Percentiles rank a stretch among this genome's conserved stretches.
Evolutionary conservation across 2,888 invertebrate species (phyloP).

Genomic region (Leistus spinibarbis): DNA sequence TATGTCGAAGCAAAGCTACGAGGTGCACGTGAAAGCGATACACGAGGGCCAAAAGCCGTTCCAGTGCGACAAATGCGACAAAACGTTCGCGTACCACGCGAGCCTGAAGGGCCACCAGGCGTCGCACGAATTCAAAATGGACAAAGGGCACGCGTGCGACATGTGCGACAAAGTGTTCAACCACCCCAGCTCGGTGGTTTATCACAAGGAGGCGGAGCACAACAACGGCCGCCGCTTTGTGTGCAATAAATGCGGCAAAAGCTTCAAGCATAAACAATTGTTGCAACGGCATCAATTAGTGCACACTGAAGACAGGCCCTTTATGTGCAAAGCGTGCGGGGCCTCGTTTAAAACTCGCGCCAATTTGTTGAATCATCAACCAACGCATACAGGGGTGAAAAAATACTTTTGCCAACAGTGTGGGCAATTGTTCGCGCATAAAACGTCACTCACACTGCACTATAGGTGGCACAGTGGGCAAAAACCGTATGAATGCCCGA

Average conservation of each 20-base stretch:
- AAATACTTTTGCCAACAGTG: constrained; percentile 67
- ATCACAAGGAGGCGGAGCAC: constrained; percentile 76
- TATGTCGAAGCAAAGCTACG: constrained; percentile 65
- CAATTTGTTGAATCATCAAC: constrained; percentile 73
- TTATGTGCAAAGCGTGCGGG: constrained; percentile 64
- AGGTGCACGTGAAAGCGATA: constrained; percentile 64
- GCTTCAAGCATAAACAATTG: constrained; percentile 76
- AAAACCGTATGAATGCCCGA: constrained; percentile 70
- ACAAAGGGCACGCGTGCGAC: constrained; percentile 66
- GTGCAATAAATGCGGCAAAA: constrained; percentile 76
- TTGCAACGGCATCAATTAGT: constrained; percentile 79
- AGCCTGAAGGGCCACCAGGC: constrained; percentile 64
- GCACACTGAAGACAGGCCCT: constrained; percentile 73
- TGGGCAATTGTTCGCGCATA: constrained; percentile 75
- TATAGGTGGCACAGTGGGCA: constrained; percentile 72
- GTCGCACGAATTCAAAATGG: constrained; percentile 59
- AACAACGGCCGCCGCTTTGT: constrained; percentile 69
- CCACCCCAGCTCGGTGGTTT: constrained; percentile 75
- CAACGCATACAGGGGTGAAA: constrained; percentile 74
- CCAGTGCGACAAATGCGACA: constrained; percentile 65
- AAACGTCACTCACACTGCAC: constrained; percentile 78
- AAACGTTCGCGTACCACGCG: constrained; percentile 66
- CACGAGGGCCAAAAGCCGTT: constrained; percentile 66
- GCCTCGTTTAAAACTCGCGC: constrained; percentile 74
- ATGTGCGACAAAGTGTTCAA: constrained; percentile 71